Evolutionary conservation across 2,797 vertebrate species (phyloP).

Genomic region (Ctenochaetus hawaiiensis): DNA sequence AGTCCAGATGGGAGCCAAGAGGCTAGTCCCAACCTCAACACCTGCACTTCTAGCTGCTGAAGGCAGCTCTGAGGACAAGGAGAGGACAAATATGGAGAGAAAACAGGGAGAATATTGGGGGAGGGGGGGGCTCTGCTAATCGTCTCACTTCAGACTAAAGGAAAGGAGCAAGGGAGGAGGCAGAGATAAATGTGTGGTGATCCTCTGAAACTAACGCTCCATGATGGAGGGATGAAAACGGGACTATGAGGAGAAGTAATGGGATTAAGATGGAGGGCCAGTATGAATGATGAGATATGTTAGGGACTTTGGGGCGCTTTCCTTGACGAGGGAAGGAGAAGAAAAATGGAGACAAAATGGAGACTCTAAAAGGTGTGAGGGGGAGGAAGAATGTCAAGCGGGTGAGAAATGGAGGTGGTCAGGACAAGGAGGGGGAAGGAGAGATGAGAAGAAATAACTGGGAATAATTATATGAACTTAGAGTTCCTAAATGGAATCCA

Average conservation of each 20-base stretch:
- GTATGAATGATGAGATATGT: conserved; percentile 67
- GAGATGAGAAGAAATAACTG: conserved; percentile 70
- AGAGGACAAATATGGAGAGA: conserved; percentile 40
- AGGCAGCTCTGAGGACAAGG: conserved; percentile 37
- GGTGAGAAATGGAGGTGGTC: conserved; percentile 66
- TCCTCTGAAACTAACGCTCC: conserved; percentile 58
- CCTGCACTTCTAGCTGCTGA: conserved; percentile 86
- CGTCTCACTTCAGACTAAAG: conserved; percentile 55
- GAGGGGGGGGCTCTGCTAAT: background rate
- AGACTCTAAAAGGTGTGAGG: conserved; percentile 72
- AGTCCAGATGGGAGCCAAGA: conserved; percentile 76
- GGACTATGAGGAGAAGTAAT: conserved; percentile 60
- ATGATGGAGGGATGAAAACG: conserved; percentile 39
- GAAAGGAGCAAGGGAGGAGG: conserved; percentile 39
- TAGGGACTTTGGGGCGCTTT: conserved; percentile 70
- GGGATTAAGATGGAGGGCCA: conserved; percentile 68
- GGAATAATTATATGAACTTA: conserved; percentile 81
- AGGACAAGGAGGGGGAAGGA: conserved; percentile 50
- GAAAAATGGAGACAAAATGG: conserved; percentile 65
- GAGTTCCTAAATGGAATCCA: conserved; percentile 80
- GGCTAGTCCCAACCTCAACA: conserved; percentile 78
- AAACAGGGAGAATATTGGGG: conserved; percentile 27
- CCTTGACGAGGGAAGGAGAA: conserved; percentile 53
- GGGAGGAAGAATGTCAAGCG: conserved; percentile 70
- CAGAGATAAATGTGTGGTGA: conserved; percentile 49